phyloP scores from a whole-genome alignment of 2,113 vertebrate species.

The Lonchura striata region DNA sequence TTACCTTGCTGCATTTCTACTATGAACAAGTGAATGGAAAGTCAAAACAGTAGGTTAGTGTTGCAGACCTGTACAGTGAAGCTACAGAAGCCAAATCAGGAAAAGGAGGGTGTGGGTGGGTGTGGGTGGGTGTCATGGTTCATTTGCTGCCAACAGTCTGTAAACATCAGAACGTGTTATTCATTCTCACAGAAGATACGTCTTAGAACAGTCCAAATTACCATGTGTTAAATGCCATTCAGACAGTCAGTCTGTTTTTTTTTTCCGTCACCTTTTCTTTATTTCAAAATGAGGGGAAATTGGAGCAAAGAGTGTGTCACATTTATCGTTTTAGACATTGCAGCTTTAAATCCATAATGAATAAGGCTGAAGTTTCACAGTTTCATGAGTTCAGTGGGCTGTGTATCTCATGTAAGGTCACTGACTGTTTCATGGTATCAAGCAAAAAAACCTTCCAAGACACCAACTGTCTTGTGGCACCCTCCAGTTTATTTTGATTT shows the following conservation, averaged over 20 bases:
- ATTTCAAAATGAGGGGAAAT: neutral
- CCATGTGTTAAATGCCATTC: neutral
- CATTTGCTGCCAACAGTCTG: neutral
- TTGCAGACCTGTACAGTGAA: neutral
- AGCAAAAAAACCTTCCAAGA: neutral
- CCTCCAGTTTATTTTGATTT: neutral
- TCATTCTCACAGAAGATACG: neutral
- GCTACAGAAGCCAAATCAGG: neutral
- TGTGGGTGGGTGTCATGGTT: neutral
- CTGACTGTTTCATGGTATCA: neutral
- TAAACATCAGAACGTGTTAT: neutral
- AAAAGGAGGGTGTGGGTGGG: rapidly evolving
- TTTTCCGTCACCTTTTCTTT: neutral
- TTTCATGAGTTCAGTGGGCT: neutral
- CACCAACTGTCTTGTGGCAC: neutral
- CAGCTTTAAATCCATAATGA: neutral
- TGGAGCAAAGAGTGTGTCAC: neutral
- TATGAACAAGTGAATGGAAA: neutral
- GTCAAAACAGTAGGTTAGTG: neutral
- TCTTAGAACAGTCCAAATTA: neutral
- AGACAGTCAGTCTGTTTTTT: neutral
- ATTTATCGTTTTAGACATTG: neutral
- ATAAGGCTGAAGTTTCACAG: neutral
- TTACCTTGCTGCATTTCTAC: neutral
- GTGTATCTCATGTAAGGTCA: neutral